Conservation (phyloP, 1,140 invertebrate genomes). For the Aradophagus sp. region DNA sequence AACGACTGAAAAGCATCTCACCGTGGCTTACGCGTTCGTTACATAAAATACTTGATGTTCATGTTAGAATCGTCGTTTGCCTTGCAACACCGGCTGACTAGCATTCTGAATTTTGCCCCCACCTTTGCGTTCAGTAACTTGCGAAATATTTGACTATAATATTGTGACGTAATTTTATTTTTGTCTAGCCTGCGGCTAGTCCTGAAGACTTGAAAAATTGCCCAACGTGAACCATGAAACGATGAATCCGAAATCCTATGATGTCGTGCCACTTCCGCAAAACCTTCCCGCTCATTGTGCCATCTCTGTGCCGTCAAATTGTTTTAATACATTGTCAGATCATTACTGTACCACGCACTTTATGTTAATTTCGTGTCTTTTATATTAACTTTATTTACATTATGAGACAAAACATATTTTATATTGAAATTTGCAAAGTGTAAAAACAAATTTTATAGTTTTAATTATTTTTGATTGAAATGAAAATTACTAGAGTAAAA, state of each 20-base stretch:
- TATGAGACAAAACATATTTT: background rate
- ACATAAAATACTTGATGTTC: constrained; percentile 39
- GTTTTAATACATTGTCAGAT: constrained; percentile 1
- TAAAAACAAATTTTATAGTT: too few species aligned
- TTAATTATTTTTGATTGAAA: too few species aligned
- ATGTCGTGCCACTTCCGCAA: constrained; percentile 4
- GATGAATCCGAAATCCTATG: constrained; percentile 8
- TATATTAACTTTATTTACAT: background rate
- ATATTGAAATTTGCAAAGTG: background rate
- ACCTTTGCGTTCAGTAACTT: constrained; percentile 29
- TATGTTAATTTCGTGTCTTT: too few species aligned
- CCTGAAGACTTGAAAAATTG: constrained; percentile 30
- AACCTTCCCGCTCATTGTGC: constrained; percentile 12
- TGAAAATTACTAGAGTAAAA: too few species aligned
- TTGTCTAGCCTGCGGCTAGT: constrained; percentile 47
- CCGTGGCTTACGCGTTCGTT: constrained; percentile 30
- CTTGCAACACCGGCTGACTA: constrained; percentile 19
- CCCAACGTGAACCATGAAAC: constrained; percentile 4
- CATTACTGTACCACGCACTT: too few species aligned
- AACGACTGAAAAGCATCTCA: constrained; percentile 16
- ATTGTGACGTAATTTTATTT: constrained; percentile 33
- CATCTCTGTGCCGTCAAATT: constrained; percentile 21
- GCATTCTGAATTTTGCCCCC: constrained; percentile 29
- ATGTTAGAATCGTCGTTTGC: constrained; percentile 28
- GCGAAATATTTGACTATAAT: constrained; percentile 34